Conservation (phyloP, 2,797 vertebrate species). For the Chiroxiphia lanceolata region DNA sequence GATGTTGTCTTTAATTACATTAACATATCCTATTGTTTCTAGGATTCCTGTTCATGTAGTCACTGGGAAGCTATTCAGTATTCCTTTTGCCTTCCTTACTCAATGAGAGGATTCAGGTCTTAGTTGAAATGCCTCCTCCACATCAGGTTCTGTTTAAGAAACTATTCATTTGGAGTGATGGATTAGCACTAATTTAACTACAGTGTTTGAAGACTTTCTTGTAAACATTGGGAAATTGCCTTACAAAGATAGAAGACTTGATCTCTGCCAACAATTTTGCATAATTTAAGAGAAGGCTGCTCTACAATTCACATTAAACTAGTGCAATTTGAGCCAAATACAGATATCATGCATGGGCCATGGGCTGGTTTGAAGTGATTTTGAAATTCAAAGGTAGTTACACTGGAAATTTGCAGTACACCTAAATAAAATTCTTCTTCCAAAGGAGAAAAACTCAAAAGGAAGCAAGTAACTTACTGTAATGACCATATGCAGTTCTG, state of each 20-base stretch:
- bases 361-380: background rate
- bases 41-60: background rate
- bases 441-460: background rate
- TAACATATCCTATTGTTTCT: background rate
- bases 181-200: background rate
- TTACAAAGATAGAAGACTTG: background rate
- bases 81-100: background rate
- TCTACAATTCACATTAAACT: background rate
- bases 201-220: background rate
- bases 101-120: background rate
- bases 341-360: background rate
- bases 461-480: background rate
- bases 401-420: background rate
- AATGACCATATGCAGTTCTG: background rate
- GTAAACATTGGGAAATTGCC: background rate
- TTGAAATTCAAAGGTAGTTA: background rate
- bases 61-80: background rate
- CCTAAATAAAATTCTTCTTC: background rate
- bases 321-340: background rate
- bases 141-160: background rate
- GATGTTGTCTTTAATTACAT: slow-evolving; percentile 1
- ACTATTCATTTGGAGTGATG: background rate
- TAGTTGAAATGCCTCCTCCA: background rate
- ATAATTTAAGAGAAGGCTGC: background rate
- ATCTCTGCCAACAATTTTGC: background rate